These are phyloP conservation scores for Carassius carassius DNA, from an alignment of 2,113 vertebrate genomes.

Conservation along the genomic window DNA sequence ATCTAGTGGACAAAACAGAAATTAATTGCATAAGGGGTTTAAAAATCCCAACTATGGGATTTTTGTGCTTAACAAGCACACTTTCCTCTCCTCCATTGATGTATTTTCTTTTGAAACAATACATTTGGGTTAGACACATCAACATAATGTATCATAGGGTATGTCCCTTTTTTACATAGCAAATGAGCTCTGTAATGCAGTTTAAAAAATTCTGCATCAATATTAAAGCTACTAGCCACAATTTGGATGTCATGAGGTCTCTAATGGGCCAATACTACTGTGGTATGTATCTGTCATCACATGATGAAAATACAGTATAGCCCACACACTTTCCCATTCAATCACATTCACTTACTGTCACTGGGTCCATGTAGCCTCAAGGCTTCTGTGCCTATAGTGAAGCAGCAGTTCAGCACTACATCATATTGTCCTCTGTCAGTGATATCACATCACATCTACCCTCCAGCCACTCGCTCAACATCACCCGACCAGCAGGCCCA, in stretches of 20 bases:
- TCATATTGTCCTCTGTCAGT: conserved; percentile 12
- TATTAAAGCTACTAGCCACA: neutral
- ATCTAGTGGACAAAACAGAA: conserved; percentile 46
- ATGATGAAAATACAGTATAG: neutral
- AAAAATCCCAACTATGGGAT: neutral
- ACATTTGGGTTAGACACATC: neutral
- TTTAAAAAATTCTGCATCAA: neutral
- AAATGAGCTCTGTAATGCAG: too few species aligned
- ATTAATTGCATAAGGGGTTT: neutral
- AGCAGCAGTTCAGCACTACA: neutral
- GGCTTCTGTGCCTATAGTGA: neutral
- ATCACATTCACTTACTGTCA: conserved; percentile 8
- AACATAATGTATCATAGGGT: neutral
- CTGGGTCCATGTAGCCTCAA: conserved; percentile 1
- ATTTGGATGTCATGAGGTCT: neutral
- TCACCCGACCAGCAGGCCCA: neutral
- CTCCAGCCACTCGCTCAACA: neutral
- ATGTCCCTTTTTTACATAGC: neutral
- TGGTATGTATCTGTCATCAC: neutral
- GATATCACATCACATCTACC: neutral
- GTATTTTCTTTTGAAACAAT: neutral
- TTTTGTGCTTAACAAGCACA: neutral
- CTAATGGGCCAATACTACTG: neutral
- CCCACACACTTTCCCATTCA: neutral
- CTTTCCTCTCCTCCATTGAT: neutral